Base-by-base conservation (phyloP, 2,113 vertebrate genomes). In the Okapia johnstoni region DNA sequence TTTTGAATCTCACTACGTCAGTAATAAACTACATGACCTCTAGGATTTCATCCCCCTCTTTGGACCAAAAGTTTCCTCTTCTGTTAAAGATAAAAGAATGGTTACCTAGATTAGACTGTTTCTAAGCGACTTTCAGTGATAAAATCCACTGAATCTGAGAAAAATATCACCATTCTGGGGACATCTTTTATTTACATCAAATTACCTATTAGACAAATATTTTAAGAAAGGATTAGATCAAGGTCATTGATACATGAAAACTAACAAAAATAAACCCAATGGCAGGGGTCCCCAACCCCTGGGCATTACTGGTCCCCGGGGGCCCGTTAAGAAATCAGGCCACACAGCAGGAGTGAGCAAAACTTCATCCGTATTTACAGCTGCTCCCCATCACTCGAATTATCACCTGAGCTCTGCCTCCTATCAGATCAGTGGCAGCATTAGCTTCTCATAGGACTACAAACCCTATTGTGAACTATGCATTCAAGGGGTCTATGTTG, bases 1-100 rank as follows among this genome's bases (percentile, higher is more conserved):
- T 96, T 97, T 84, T 80, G 46, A 94, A 84, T 80, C 90, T 96
- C 36, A 91, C 90, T 88, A 76, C 81, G 48, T 87, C 54, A 90
- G 40, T 86, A 93, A 91, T 55, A 93, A 94, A 85, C 85, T 80
- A 85, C 93, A 70, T 86, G 58, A 95, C 6, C 55, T 85, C 43
- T 79, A 92, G 19, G 26, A 70, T 48, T 89, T 94, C 19, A 88
- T 54, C 90, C 85, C 19, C 28, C 25, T 3, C 25, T 73, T 17
- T 60, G 15, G 14, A 17, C n/a, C 92, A 81, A 93, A 7, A 89
- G 48, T 90, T 93, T 63, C 60, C 87, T 85, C 36, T 70, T 93
- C 30, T 81, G 48, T 58, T 94, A 97, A 93, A 94, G 84, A 83
- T 21, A 94, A 93, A 91, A 86, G 28, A 16, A 7, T 28, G 48